phyloP scores from a whole-genome alignment of 2,113 vertebrate species.

The Typhlomys cinereus region DNA sequence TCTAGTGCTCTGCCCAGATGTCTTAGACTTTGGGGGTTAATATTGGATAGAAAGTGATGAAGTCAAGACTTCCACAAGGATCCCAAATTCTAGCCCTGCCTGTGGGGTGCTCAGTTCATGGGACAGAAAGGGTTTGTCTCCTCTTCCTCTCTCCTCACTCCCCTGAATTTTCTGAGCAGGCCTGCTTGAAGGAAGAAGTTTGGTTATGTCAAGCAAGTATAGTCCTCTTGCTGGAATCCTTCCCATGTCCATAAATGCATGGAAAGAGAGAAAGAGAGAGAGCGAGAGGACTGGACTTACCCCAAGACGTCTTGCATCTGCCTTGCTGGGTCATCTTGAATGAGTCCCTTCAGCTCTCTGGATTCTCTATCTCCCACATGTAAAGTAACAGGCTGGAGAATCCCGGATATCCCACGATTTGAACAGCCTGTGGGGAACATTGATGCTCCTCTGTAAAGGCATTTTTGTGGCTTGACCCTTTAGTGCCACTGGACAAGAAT shows the following conservation, averaged over 20 bases:
- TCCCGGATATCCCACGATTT: not conserved
- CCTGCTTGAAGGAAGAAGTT: not conserved
- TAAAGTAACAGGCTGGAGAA: not conserved
- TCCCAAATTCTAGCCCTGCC: not conserved
- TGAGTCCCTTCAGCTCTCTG: not conserved
- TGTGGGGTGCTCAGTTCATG: accelerated
- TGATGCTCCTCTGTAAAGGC: not conserved
- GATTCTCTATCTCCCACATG: not conserved
- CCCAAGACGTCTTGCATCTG: not conserved
- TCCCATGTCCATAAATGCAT: not conserved
- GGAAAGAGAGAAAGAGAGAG: not conserved
- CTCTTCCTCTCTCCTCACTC: not conserved
- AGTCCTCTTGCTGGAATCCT: not conserved
- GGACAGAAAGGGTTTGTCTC: not conserved
- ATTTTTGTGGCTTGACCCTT: not conserved
- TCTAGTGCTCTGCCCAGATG: not conserved
- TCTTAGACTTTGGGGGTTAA: not conserved
- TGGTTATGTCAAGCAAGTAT: not conserved
- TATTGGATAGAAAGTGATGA: too few species aligned
- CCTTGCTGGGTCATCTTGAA: not conserved
- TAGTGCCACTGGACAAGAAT: not conserved
- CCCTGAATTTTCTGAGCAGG: not conserved
- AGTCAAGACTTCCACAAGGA: not conserved
- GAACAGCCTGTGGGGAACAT: not conserved
- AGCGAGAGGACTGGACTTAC: not conserved